Evolutionary conservation across 2,113 vertebrate genomes (phyloP).

Genomic region (Pleuronectes platessa): DNA sequence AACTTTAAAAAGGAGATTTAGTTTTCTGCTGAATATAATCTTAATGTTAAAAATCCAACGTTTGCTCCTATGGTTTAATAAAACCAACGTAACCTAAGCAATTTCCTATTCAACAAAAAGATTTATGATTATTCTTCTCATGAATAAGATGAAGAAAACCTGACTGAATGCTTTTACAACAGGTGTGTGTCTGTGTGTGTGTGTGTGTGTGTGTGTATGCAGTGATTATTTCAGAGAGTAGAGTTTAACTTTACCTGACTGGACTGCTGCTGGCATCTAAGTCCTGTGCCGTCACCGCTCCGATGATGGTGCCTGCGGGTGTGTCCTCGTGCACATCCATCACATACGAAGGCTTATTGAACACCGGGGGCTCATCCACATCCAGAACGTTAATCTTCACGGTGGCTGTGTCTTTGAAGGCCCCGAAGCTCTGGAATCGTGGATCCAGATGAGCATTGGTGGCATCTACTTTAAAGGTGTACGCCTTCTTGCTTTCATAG

Average conservation of each 20-base stretch:
- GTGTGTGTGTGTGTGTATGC: background rate
- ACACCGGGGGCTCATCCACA: conserved; percentile 95
- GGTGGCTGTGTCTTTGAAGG: conserved; percentile 96
- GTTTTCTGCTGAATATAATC: background rate
- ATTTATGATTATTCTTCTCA: background rate
- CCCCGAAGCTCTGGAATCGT: conserved; percentile 91
- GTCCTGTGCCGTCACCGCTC: conserved; percentile 96
- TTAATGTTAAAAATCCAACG: background rate
- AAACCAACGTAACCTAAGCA: background rate
- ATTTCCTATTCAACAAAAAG: too few species aligned
- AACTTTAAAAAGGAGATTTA: too few species aligned
- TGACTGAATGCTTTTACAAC: background rate
- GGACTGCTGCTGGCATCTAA: conserved; percentile 92
- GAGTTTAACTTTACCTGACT: conserved; percentile 85
- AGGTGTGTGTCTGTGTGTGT: background rate
- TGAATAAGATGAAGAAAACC: background rate
- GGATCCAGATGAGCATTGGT: conserved; percentile 93
- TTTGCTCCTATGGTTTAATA: too few species aligned
- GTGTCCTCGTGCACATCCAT: conserved; percentile 99
- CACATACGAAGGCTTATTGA: conserved; percentile 90
- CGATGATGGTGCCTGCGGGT: conserved; percentile 92
- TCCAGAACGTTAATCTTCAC: conserved; percentile 97
- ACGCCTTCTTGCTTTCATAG: conserved; percentile 96
- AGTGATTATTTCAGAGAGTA: background rate
- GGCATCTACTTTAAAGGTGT: conserved; percentile 97